Percentiles rank a stretch among this genome's conserved stretches.
Conservation (phyloP, 2,888 invertebrate genomes). For the Thera britannica region DNA sequence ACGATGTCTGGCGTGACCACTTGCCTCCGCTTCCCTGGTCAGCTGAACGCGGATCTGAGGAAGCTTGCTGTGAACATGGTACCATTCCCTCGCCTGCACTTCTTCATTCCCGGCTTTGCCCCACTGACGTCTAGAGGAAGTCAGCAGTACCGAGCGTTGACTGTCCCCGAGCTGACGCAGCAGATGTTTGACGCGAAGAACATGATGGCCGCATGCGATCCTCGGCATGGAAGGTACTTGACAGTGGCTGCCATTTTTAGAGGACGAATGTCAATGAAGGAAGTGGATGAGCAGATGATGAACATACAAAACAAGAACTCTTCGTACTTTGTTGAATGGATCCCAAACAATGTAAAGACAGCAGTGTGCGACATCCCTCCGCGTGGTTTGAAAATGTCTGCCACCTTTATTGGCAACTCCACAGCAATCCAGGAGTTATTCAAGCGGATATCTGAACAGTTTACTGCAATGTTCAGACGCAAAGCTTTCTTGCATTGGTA, state of each 20-base stretch:
- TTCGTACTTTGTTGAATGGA: conserved; percentile 89
- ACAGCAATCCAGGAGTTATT: conserved; percentile 92
- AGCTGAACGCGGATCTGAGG: conserved; percentile 94
- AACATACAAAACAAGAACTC: conserved; percentile 91
- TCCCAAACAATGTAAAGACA: conserved; percentile 91
- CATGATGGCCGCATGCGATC: conserved; percentile 98
- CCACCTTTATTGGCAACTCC: conserved; percentile 91
- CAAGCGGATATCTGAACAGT: conserved; percentile 90
- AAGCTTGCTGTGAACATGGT: conserved; percentile 97
- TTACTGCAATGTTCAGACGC: conserved; percentile 92
- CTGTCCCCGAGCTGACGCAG: conserved; percentile 95
- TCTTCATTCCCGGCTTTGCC: conserved; percentile 95
- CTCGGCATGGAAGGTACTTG: conserved; percentile 94
- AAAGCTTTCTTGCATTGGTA: conserved; percentile 94
- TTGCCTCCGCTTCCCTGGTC: conserved; percentile 94
- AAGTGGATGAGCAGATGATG: conserved; percentile 92
- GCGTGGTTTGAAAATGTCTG: conserved; percentile 91
- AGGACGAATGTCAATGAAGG: conserved; percentile 97
- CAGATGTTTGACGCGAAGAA: conserved; percentile 98
- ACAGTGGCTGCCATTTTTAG: conserved; percentile 96
- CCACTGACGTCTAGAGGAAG: conserved; percentile 93
- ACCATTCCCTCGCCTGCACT: conserved; percentile 96
- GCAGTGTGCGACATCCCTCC: conserved; percentile 92
- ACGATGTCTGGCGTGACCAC: conserved; percentile 91
- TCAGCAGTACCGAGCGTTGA: conserved; percentile 94